Evolutionary conservation across 2,113 vertebrate species (phyloP).

Genomic region (Labeo catla): DNA sequence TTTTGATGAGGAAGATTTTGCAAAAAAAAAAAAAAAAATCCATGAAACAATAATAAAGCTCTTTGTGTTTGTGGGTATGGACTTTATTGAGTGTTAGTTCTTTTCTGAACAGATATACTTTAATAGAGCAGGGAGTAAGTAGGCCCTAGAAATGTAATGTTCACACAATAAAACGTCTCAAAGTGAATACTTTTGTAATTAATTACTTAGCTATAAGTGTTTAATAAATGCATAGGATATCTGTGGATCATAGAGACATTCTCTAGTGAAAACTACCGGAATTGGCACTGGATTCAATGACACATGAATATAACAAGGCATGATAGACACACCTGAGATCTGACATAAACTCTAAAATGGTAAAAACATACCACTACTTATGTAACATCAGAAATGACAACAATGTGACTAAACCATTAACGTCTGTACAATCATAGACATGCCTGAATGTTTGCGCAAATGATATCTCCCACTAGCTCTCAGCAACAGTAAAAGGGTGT

Average conservation of each 20-base stretch:
- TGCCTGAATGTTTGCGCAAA: background rate
- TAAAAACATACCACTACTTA: background rate
- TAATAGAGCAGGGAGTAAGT: background rate
- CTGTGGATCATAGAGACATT: background rate
- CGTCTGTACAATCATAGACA: background rate
- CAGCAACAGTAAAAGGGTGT: background rate
- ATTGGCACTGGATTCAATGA: background rate
- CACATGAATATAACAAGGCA: background rate
- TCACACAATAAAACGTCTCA: background rate
- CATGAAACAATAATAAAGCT: background rate
- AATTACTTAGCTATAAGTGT: background rate
- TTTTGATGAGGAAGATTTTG: background rate
- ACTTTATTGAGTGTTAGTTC: background rate
- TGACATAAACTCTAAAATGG: background rate
- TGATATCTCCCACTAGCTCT: background rate
- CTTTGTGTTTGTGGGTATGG: background rate
- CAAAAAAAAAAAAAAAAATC: no score
- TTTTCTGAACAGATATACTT: background rate
- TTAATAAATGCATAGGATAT: background rate
- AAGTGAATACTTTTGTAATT: background rate
- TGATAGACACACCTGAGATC: background rate
- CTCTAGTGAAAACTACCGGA: background rate
- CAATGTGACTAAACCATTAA: background rate
- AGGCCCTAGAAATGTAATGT: background rate
- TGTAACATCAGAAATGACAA: background rate